Conservation (phyloP, 1,140 invertebrate species). For the Monomorium pharaonis region DNA sequence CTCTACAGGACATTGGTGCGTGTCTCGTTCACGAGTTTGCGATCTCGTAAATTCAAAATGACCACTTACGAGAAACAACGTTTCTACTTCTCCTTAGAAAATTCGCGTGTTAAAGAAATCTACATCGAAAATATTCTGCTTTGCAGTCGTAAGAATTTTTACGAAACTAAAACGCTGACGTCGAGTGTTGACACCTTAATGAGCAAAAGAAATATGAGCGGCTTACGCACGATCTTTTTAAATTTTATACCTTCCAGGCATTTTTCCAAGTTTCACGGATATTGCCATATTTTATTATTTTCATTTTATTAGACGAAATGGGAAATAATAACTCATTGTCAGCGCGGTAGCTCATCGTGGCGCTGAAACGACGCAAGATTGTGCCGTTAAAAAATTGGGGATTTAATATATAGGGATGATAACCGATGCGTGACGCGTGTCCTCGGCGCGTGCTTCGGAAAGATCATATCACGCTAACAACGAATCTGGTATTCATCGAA, state of each 20-base stretch:
- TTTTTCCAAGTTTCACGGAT: background rate
- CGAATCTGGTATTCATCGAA: conserved; percentile 60
- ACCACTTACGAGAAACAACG: background rate
- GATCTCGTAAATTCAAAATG: conserved; percentile 17
- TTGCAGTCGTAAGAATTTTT: background rate
- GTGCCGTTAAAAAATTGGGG: background rate
- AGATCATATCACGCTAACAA: conserved; percentile 33
- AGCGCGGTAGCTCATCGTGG: background rate
- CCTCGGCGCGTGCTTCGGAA: conserved; percentile 27
- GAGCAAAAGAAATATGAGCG: background rate
- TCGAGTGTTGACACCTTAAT: background rate
- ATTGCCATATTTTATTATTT: background rate
- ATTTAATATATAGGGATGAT: conserved; percentile 3
- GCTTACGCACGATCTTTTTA: background rate
- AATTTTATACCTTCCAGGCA: background rate
- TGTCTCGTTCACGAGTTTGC: conserved; percentile 1
- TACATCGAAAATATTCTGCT: background rate
- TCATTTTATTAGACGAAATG: background rate
- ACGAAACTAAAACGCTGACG: background rate
- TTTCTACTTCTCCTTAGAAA: background rate
- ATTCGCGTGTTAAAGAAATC: background rate
- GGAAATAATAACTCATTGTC: background rate
- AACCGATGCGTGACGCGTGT: conserved; percentile 26
- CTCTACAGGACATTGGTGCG: background rate
- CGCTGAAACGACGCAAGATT: background rate